Conservation (phyloP, 2,888 invertebrate species). For the Sclerodermus sp. region DNA sequence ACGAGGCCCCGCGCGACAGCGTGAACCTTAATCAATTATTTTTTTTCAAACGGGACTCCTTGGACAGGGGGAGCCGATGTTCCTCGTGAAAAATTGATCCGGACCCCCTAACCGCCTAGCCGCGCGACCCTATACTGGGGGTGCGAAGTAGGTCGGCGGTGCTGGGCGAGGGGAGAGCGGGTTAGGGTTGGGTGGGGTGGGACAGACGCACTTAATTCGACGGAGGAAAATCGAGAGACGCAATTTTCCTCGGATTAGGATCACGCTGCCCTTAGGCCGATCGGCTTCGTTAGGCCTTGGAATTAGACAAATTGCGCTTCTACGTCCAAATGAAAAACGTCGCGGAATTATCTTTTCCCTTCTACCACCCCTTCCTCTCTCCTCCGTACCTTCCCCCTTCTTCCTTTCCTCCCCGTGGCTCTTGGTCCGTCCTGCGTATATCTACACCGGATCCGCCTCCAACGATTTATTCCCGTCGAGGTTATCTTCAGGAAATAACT, state of each 20-base stretch:
- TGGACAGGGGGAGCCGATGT: constrained; percentile 9
- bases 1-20: too few species aligned
- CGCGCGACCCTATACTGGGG: constrained; percentile 4
- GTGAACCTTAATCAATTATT: constrained; percentile 24
- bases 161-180: constrained; percentile 1
- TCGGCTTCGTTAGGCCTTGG: constrained; percentile 24
- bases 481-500: background rate
- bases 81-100: constrained; percentile 32
- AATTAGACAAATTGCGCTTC: constrained; percentile 27
- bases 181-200: background rate
- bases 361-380: background rate
- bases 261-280: constrained; percentile 15
- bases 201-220: constrained; percentile 16
- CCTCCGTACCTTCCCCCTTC: constrained; percentile 2
- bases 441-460: background rate
- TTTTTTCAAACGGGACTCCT: constrained; percentile 9
- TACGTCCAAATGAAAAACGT: constrained; percentile 25
- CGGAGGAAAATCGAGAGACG: constrained; percentile 20
- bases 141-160: constrained; percentile 16
- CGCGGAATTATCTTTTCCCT: constrained; percentile 9
- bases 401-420: background rate
- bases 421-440: background rate
- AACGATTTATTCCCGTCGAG: background rate
- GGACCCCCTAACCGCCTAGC: constrained; percentile 3
- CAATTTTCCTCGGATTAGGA: constrained; percentile 26